Evolutionary conservation across 2,113 vertebrate genomes (phyloP), one percentile per base, ranked within the genome.

Genomic region (Pongo abelii): DNA sequence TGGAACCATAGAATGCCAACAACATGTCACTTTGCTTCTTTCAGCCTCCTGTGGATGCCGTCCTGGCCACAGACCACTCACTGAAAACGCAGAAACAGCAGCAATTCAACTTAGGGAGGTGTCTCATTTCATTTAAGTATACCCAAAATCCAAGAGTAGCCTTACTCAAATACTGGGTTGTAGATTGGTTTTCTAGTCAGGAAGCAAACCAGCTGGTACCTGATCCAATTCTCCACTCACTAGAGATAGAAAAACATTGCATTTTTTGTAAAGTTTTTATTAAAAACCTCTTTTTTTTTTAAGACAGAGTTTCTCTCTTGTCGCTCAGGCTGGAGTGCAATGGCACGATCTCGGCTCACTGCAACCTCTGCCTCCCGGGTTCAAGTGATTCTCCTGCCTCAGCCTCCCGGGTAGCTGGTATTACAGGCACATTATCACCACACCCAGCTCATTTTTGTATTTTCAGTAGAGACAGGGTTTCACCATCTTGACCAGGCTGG

Each of bases 41-140:
- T 52, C 20, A 40, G 87, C 27, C 46, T 64, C 85, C 88, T 10
- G 30, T 6, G 72, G 64, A 43, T 38, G 5, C 61, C 9, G 0
- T 13, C 16, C 40, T 18, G 5, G 69, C 20, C 46, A 18, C 16
- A 55, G 23, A 20, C 6, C 32, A 72, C 52, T 22, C 16, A 8
- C 50, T 25, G 9, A 57, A 75, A 84, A 50, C 40, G 35, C 20
- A 48, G 5, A 61, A 77, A 67, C 55, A 92, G 67, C 38, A 88
- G 57, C 8, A 32, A 74, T 86, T 91, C 84, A 80, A 38, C 59
- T 74, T 50, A 85, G 43, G 77, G 55, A 70, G 87, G 57, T 40
- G 85, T 80, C 75, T 96, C 35, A 27, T 78, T 79, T 93, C 67
- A 20, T 94, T 81, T 8, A 89, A 94, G 83, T 40, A 35, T 38